Base-by-base conservation (phyloP, 2,888 invertebrate genomes). In the Scelioninae gen. 1 region DNA sequence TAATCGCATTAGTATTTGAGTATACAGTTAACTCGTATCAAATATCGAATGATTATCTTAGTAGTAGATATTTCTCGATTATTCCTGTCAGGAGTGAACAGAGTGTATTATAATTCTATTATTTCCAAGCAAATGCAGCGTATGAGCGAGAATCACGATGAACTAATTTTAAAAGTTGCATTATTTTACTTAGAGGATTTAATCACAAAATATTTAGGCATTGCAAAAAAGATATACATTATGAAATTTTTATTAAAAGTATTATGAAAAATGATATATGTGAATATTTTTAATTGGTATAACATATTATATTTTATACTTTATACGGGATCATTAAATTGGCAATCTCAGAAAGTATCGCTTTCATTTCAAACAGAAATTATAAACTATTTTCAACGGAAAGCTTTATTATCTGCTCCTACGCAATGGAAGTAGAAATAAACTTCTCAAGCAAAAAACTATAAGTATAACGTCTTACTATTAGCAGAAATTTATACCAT, bases 11-110 rank as follows among this genome's bases (percentile, higher is more conserved):
- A 75, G 56, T 51, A 51, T 55, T 62, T 38, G 51, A 55, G 62
- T 49, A 51, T 71, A 23, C 23, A 49, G 65, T 66, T 74, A 82
- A 78, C 78, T 7, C 34, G 55, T 78, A 82, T 82, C 82, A 29
- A 77, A 78, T 82, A 75, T 63, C 82, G 63, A 51, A 49, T 55
- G 69, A 82, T 82, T 72, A 82, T 72, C 77, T 63, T 72, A 72
- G 68, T 72, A 68, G 60, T 66, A 43, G 74, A 53, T 43, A 68
- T 66, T 74, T 74, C 62, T 58, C 74, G 68, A 80, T 80, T 80
- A 80, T 80, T 68, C 80, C 38, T 68, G 80, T 80, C 74, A 80
- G 23, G 55, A 53, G 74, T 80, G 66, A 68, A 80, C 74, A 13
- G 62, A 74, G 74, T 68, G 80, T 80, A 51, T 55, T 68, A 62